Conservation (phyloP, 2,797 vertebrate species). For the Parambassis ranga region DNA sequence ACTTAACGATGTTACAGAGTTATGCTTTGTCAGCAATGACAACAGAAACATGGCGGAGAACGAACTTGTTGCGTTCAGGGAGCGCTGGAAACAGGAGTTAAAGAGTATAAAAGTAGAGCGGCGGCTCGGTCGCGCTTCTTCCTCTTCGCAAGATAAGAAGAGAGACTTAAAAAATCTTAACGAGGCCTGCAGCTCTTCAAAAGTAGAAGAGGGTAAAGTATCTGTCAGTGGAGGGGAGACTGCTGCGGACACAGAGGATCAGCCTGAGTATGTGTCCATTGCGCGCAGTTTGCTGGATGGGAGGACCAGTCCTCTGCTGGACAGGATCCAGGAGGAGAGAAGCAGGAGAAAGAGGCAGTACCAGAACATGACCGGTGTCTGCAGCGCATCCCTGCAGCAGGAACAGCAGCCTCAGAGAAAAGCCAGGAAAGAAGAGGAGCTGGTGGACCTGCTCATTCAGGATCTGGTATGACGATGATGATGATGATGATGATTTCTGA, state of each 20-base stretch:
- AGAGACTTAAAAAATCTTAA: slow-evolving; percentile 15
- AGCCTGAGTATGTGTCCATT: slow-evolving; percentile 79
- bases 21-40: slow-evolving; percentile 14
- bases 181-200: not conserved
- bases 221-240: not conserved
- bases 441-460: slow-evolving; percentile 81
- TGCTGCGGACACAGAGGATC: slow-evolving; percentile 30
- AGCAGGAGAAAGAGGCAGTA: slow-evolving; percentile 70
- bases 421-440: slow-evolving; percentile 52
- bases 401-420: slow-evolving; percentile 47
- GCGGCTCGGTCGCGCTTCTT: not conserved
- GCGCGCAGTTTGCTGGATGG: slow-evolving; percentile 77
- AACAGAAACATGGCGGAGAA: slow-evolving; percentile 68
- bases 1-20: not conserved
- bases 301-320: slow-evolving; percentile 76
- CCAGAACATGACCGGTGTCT: slow-evolving; percentile 14
- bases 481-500: not conserved
- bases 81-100: slow-evolving; percentile 76
- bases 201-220: not conserved
- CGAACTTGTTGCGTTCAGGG: slow-evolving; percentile 76
- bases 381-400: slow-evolving; percentile 38
- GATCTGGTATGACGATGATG: slow-evolving; percentile 72
- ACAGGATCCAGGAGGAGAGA: slow-evolving; percentile 74
- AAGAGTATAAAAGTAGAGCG: slow-evolving; percentile 20
- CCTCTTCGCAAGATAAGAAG: not conserved